A percentile compares a stretch with the other conserved stretches of the same genome.
These are phyloP conservation scores for Dusona sp. DNA, from an alignment of 2,888 invertebrate species.

Conservation along the genomic window DNA sequence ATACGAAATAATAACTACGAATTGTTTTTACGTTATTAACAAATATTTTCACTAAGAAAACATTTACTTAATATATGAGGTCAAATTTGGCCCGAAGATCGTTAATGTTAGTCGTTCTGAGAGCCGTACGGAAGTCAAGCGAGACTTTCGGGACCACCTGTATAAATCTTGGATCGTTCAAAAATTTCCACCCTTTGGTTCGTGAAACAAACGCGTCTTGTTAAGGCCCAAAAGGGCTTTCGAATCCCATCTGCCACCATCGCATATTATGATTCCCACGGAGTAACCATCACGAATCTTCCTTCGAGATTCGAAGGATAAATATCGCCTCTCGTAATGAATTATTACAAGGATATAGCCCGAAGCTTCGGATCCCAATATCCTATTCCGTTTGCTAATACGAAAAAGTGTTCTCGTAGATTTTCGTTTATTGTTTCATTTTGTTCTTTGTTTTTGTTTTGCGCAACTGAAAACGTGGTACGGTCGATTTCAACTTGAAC, in stretches of 20 bases:
- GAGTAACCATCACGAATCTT: conserved; percentile 22
- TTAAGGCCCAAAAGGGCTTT: conserved; percentile 53
- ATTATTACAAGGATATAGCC: conserved; percentile 48
- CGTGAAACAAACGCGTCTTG: conserved; percentile 47
- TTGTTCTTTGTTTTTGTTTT: background rate
- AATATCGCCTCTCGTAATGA: conserved; percentile 49
- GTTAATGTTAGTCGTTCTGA: too few relatives aligned
- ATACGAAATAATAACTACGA: too few relatives aligned
- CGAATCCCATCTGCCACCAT: conserved; percentile 69
- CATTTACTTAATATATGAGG: background rate
- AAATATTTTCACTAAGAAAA: too few relatives aligned
- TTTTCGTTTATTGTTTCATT: background rate
- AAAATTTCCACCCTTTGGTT: conserved; percentile 52
- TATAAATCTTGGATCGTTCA: conserved; percentile 55
- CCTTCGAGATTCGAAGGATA: conserved; percentile 41
- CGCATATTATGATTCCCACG: conserved; percentile 55
- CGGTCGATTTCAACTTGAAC: conserved; percentile 28
- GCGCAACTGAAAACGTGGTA: background rate
- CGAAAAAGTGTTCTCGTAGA: background rate
- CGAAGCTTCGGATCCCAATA: conserved; percentile 12
- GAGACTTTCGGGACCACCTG: background rate
- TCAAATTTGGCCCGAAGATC: background rate
- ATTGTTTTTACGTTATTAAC: too few relatives aligned
- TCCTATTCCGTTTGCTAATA: conserved; percentile 31
- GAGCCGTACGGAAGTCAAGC: too few relatives aligned